Percentiles rank a stretch among this genome's conserved stretches.
phyloP scores from a whole-genome alignment of 1,140 invertebrate species.

The Oryzaephilus surinamensis region DNA sequence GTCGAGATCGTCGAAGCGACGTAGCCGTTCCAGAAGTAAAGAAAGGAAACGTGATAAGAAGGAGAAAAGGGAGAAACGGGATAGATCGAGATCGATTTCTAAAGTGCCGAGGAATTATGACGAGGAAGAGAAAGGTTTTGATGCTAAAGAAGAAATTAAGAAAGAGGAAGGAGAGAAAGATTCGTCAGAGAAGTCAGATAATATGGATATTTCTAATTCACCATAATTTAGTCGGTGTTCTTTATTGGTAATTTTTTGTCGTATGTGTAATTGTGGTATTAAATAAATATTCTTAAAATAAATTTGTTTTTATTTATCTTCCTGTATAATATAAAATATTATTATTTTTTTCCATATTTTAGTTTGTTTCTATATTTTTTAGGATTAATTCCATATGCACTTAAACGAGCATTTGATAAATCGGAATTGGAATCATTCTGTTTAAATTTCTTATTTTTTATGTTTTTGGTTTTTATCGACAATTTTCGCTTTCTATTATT shows the following conservation, averaged over 20 bases:
- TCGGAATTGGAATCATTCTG: slow-evolving; percentile 32
- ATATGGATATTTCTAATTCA: slow-evolving; percentile 48
- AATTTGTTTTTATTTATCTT: slow-evolving; percentile 6
- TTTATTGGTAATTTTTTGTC: slow-evolving; percentile 1
- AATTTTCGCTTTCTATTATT: slow-evolving; percentile 14
- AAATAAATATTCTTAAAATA: background rate
- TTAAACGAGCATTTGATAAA: slow-evolving; percentile 65
- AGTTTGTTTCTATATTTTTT: slow-evolving; percentile 71
- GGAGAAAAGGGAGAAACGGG: slow-evolving; percentile 21
- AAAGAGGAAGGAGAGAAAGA: slow-evolving; percentile 30
- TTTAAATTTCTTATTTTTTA: slow-evolving; percentile 11
- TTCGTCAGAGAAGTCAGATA: slow-evolving; percentile 42
- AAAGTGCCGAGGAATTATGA: slow-evolving; percentile 43
- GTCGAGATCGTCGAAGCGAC: slow-evolving; percentile 17
- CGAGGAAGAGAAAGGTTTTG: slow-evolving; percentile 42
- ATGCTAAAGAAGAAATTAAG: slow-evolving; percentile 28
- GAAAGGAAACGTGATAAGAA: slow-evolving; percentile 24
- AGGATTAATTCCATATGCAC: slow-evolving; percentile 85
- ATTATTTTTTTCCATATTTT: slow-evolving; percentile 39
- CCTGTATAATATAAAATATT: slow-evolving; percentile 1
- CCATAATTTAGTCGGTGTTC: slow-evolving; percentile 26
- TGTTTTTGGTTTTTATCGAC: slow-evolving; percentile 17
- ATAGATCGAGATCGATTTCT: slow-evolving; percentile 23
- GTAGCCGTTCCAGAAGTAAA: slow-evolving; percentile 23
- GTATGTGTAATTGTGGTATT: background rate